Conservation (phyloP, 2,113 vertebrate genomes). For the Cyanistes caeruleus region DNA sequence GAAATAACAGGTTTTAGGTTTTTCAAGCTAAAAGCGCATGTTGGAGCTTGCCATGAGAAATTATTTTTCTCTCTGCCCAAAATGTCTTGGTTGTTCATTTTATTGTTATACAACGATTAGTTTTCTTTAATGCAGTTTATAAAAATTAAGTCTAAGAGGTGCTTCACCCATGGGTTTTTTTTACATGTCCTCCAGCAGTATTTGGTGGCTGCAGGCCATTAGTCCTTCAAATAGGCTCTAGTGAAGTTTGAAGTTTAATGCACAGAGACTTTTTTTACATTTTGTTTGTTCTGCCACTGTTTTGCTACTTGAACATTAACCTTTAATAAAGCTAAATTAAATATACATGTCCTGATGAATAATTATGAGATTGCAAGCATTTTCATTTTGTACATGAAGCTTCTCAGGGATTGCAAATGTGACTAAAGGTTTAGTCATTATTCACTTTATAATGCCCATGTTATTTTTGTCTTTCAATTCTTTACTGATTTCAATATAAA, state of each 20-base stretch:
- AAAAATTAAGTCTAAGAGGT: constrained; percentile 71
- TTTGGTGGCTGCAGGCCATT: constrained; percentile 61
- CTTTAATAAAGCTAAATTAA: constrained; percentile 79
- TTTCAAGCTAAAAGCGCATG: constrained; percentile 31
- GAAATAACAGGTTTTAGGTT: background rate
- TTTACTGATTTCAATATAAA: constrained; percentile 32
- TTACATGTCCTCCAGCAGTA: constrained; percentile 69
- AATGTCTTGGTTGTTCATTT: constrained; percentile 53
- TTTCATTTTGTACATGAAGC: constrained; percentile 69
- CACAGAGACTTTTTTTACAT: constrained; percentile 63
- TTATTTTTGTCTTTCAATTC: constrained; percentile 58
- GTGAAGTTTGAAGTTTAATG: constrained; percentile 67
- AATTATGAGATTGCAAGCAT: constrained; percentile 72
- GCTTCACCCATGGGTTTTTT: constrained; percentile 50
- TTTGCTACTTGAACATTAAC: constrained; percentile 76
- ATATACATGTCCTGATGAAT: constrained; percentile 79
- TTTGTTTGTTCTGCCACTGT: constrained; percentile 71
- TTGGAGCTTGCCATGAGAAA: constrained; percentile 29
- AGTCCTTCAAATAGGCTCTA: constrained; percentile 62
- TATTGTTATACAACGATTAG: constrained; percentile 53
- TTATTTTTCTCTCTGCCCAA: constrained; percentile 23
- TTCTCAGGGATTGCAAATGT: constrained; percentile 66
- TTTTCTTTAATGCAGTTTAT: constrained; percentile 70
- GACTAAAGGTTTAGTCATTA: constrained; percentile 64
- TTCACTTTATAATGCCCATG: constrained; percentile 46